Percentiles rank a stretch among this genome's conserved stretches.
Evolutionary conservation across 2,888 invertebrate genomes (phyloP).

Genomic region (Tyria jacobaeae): DNA sequence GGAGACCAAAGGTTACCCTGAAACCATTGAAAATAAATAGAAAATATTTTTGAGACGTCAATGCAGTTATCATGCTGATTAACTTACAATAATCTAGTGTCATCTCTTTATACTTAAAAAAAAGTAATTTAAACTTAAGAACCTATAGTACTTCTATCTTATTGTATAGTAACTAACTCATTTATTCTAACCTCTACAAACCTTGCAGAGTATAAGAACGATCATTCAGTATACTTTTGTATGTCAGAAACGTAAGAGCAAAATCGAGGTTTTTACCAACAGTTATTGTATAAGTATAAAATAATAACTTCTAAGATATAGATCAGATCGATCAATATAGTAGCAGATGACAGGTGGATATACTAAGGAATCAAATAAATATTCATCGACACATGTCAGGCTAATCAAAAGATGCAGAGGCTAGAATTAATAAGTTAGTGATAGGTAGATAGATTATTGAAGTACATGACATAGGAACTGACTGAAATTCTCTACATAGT

Average conservation of each 20-base stretch:
- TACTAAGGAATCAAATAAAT: slow-evolving; percentile 7
- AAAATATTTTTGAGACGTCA: slow-evolving; percentile 63
- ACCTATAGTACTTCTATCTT: slow-evolving; percentile 12
- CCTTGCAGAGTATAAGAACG: not conserved
- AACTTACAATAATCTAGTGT: slow-evolving; percentile 38
- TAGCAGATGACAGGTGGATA: not conserved
- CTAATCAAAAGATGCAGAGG: slow-evolving; percentile 16
- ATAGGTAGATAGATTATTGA: slow-evolving; percentile 20
- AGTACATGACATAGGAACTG: slow-evolving; percentile 12
- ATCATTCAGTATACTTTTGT: not conserved
- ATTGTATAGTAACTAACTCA: slow-evolving; percentile 28
- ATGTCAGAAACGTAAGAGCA: not conserved
- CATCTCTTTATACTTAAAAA: slow-evolving; percentile 34
- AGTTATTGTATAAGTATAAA: not conserved
- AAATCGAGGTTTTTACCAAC: not conserved
- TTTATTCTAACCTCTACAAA: slow-evolving; percentile 18
- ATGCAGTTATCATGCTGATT: slow-evolving; percentile 45
- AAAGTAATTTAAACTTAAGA: slow-evolving; percentile 34
- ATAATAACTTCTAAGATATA: not conserved
- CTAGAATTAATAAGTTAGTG: slow-evolving; percentile 29
- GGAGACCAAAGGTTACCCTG: slow-evolving; percentile 68
- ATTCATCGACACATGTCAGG: not conserved
- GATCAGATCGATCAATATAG: not conserved
- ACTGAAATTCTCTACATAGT: slow-evolving; percentile 28
- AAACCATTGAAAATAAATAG: slow-evolving; percentile 51